Percentiles rank a stretch among this genome's conserved stretches.
Conservation (phyloP, 2,888 invertebrate genomes). For the Oscheius sp. region DNA sequence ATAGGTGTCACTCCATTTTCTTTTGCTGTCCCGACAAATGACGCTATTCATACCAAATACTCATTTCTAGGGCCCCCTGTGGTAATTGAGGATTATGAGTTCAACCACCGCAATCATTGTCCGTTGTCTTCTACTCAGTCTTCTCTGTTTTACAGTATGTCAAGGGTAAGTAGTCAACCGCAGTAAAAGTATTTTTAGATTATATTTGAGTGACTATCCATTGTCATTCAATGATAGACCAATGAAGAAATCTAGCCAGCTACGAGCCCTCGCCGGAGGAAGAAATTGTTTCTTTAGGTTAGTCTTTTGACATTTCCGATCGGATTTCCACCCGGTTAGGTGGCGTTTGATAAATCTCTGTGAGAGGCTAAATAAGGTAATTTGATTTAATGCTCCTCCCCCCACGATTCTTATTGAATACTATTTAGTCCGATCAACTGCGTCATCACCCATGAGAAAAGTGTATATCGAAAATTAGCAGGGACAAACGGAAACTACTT, state of each 20-base stretch:
- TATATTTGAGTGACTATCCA: constrained; percentile 10
- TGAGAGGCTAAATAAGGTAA: background rate
- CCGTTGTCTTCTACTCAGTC: constrained; percentile 20
- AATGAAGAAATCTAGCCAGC: constrained; percentile 52
- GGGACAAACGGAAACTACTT: background rate
- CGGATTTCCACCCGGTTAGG: background rate
- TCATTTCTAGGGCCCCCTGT: constrained; percentile 2
- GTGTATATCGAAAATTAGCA: constrained; percentile 57
- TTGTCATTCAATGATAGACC: constrained; percentile 11
- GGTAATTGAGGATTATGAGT: constrained; percentile 27
- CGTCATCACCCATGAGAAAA: constrained; percentile 63
- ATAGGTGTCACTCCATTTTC: background rate
- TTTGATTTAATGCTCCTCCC: background rate
- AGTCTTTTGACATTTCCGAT: background rate
- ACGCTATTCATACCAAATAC: background rate
- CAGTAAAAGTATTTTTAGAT: background rate
- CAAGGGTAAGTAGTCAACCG: constrained; percentile 5
- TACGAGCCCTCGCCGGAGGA: constrained; percentile 52
- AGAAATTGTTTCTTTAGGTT: constrained; percentile 58
- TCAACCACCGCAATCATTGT: constrained; percentile 19
- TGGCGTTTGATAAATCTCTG: background rate
- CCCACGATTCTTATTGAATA: background rate
- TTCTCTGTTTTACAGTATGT: constrained; percentile 9
- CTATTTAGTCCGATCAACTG: constrained; percentile 67
- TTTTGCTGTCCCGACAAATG: background rate